These are phyloP conservation scores for Felis chaus DNA, from an alignment of 2,113 vertebrate genomes.

Conservation along the genomic window DNA sequence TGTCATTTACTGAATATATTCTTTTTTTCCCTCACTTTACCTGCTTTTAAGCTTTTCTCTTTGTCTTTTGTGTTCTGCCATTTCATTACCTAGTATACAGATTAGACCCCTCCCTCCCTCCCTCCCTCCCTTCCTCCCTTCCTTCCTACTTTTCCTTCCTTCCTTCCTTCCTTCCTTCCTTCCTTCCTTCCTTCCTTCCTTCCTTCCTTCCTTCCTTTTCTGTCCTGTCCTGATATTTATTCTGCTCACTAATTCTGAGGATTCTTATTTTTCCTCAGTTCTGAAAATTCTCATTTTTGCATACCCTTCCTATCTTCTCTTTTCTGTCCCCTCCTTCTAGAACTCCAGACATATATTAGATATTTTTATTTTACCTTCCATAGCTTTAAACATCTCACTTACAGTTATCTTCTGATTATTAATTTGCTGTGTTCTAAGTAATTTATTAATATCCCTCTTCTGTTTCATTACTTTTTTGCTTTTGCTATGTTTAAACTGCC, in stretches of 20 bases:
- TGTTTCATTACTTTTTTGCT: background rate
- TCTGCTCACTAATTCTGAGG: background rate
- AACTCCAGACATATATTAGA: background rate
- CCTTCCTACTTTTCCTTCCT: background rate
- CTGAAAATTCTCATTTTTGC: background rate
- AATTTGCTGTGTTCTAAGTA: accelerated
- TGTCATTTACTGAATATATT: too few species aligned
- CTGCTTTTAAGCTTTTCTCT: background rate
- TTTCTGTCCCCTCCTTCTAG: background rate
- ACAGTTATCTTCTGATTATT: background rate
- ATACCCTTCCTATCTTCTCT: background rate
- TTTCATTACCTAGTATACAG: background rate
- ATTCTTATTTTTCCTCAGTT: background rate
- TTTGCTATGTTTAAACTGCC: background rate
- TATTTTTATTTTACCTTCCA: background rate
- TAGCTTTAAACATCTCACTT: background rate
- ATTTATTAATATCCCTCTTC: background rate
- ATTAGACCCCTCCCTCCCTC: background rate
- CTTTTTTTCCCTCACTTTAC: background rate
- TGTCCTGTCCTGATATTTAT: background rate
- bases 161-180: background rate
- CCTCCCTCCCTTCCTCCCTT: background rate
- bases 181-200: too few species aligned
- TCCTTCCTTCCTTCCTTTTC: background rate
- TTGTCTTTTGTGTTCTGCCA: background rate